Evolutionary conservation across 2,797 vertebrate genomes (phyloP).

Genomic region (Lacerta viridis): DNA sequence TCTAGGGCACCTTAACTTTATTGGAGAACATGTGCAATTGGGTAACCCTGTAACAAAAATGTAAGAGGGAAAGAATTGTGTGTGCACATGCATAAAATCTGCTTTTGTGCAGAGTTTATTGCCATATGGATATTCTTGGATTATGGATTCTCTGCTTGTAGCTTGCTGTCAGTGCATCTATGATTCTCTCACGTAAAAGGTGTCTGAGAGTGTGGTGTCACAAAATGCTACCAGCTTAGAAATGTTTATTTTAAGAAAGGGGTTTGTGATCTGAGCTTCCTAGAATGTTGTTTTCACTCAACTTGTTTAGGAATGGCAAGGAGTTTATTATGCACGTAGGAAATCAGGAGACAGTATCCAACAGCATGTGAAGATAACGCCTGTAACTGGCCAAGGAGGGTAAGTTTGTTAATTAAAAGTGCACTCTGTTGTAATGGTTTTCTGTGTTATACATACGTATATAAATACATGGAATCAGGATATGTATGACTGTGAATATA

Average conservation of each 20-base stretch:
- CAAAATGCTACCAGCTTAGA: background rate
- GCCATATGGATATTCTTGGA: background rate
- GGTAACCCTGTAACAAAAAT: too few species aligned
- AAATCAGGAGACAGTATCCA: constrained; percentile 95
- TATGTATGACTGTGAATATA: background rate
- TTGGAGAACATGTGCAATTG: background rate
- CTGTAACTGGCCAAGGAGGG: constrained; percentile 95
- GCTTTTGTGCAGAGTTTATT: too few species aligned
- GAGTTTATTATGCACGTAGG: constrained; percentile 90
- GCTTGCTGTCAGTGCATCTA: background rate
- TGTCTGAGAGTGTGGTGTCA: background rate
- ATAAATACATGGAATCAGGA: background rate
- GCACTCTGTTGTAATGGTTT: background rate
- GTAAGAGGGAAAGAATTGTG: too few species aligned
- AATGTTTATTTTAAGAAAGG: background rate
- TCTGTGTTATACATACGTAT: background rate
- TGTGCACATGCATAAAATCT: too few species aligned
- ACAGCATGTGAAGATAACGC: constrained; percentile 94
- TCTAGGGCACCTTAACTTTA: background rate
- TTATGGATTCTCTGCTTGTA: background rate
- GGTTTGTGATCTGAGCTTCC: background rate
- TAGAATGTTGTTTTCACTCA: constrained; percentile 52
- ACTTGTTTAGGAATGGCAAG: constrained; percentile 92
- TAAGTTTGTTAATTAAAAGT: constrained; percentile 75
- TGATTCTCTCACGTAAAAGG: background rate